Conservation (phyloP, 2,113 vertebrate genomes). For the Oreamnos americanus region DNA sequence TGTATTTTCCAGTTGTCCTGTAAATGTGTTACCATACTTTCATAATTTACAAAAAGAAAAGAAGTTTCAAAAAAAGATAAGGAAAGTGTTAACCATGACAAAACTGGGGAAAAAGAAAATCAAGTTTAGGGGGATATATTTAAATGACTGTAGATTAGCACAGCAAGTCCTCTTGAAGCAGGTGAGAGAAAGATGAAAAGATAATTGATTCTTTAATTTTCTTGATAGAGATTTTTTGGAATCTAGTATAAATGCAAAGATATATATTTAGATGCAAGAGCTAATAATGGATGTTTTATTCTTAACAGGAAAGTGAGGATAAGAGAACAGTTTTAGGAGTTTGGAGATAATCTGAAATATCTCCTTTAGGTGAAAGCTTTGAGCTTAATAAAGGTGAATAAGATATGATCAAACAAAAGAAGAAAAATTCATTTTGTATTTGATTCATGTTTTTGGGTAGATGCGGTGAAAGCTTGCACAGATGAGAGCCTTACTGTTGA, state of each 20-base stretch:
- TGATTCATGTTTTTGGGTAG: slow-evolving; percentile 76
- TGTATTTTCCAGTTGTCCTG: neutral
- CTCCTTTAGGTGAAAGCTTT: neutral
- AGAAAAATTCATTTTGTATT: neutral
- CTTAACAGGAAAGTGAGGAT: neutral
- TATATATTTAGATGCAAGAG: neutral
- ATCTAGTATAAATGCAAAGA: slow-evolving; percentile 16
- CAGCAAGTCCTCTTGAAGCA: neutral
- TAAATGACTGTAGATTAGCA: neutral
- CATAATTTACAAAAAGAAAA: neutral
- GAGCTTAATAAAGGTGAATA: neutral
- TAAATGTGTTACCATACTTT: neutral
- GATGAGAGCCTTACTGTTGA: slow-evolving; percentile 80
- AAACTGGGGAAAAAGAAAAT: neutral
- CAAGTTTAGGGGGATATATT: neutral
- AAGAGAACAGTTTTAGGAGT: neutral
- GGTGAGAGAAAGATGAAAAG: neutral
- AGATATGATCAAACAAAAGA: neutral
- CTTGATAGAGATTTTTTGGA: neutral
- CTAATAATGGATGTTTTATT: neutral
- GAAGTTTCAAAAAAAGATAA: neutral
- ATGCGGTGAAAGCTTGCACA: slow-evolving; percentile 87
- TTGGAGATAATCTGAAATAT: neutral
- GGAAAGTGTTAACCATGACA: neutral
- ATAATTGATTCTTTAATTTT: slow-evolving; percentile 8